Percentiles rank a stretch among this genome's conserved stretches.
phyloP scores from a whole-genome alignment of 2,113 vertebrate species.

The Cyanoliseus patagonus region DNA sequence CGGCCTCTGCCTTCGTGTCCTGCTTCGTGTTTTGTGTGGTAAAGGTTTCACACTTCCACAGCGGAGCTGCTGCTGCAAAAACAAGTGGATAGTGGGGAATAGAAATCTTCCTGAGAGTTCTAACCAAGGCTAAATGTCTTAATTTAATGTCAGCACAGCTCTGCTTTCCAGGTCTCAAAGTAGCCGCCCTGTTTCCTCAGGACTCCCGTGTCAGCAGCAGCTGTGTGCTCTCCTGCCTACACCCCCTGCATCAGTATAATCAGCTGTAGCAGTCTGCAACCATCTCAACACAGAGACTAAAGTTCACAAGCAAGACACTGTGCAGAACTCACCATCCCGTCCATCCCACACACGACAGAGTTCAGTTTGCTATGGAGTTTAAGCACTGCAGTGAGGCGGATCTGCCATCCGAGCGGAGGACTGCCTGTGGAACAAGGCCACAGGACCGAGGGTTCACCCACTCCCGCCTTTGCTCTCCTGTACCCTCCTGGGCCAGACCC shows the following conservation, averaged over 20 bases:
- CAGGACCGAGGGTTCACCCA: accelerated
- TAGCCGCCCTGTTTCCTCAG: not conserved
- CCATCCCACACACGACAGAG: accelerated
- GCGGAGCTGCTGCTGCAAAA: not conserved
- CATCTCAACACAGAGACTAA: not conserved
- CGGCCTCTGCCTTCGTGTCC: accelerated
- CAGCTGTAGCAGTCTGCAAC: not conserved
- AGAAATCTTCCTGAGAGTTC: not conserved
- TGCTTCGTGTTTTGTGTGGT: not conserved
- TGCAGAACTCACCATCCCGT: accelerated
- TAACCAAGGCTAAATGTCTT: not conserved
- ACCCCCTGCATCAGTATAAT: accelerated
- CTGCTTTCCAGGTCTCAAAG: not conserved
- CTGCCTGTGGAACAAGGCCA: accelerated
- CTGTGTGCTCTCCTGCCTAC: not conserved
- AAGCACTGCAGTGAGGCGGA: not conserved
- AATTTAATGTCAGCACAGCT: not conserved
- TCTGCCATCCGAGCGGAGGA: accelerated
- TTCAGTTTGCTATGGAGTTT: accelerated
- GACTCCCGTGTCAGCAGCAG: not conserved
- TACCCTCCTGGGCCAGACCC: not conserved
- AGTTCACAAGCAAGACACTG: not conserved
- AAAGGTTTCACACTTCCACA: not conserved
- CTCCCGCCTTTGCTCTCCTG: not conserved
- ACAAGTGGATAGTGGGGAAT: not conserved